phyloP scores from a whole-genome alignment of 1,140 invertebrate genomes.

The Physella acuta region DNA sequence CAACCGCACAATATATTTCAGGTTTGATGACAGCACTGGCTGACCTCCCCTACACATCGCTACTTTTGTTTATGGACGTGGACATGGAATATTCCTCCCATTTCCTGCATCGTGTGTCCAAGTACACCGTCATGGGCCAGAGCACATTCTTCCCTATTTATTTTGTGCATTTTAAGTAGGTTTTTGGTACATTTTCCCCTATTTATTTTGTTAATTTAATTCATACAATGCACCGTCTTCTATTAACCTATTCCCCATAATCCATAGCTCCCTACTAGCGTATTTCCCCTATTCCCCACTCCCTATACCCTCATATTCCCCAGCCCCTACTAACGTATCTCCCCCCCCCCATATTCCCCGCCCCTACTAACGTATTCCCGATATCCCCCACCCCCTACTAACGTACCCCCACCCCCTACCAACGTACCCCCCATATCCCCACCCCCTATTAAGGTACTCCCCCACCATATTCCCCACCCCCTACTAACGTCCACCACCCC shows the following conservation, averaged over 20 bases:
- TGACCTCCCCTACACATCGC: slow-evolving; percentile 19
- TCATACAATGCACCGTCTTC: not conserved
- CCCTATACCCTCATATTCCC: no score
- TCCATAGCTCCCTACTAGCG: not conserved
- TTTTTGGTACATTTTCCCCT: not conserved
- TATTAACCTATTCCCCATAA: not conserved
- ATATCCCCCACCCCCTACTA: no score
- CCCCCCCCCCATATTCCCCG: no score
- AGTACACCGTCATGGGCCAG: slow-evolving; percentile 14
- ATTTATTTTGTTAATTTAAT: not conserved
- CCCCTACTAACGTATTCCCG: no score
- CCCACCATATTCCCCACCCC: no score
- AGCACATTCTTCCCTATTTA: slow-evolving; percentile 23
- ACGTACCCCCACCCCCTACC: no score
- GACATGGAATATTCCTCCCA: slow-evolving; percentile 22
- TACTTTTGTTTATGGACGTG: slow-evolving; percentile 25
- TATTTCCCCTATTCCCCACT: no score
- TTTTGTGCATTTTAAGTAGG: slow-evolving; percentile 27
- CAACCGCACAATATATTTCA: not conserved
- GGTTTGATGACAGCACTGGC: slow-evolving; percentile 22
- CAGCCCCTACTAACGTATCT: no score
- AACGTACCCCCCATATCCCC: no score
- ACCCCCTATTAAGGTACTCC: no score
- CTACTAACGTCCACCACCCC: no score
- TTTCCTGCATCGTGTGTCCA: slow-evolving; percentile 21